phyloP scores from a whole-genome alignment of 2,797 vertebrate species.

The Chaetodon trifasciatus region DNA sequence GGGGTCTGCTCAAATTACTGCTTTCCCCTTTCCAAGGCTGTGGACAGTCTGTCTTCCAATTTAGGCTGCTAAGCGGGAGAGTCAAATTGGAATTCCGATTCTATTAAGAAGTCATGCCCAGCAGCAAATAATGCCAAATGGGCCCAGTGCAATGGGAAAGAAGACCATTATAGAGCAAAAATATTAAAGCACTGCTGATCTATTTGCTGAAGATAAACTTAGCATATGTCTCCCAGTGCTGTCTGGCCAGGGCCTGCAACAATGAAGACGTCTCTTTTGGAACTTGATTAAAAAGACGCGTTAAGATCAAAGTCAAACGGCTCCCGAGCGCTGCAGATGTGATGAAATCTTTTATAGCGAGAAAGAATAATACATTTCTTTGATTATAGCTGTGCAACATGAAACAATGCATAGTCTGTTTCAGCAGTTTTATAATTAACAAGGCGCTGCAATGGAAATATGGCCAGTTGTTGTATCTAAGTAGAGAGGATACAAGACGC shows the following conservation, averaged over 20 bases:
- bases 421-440: conserved; percentile 85
- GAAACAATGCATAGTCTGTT: conserved; percentile 77
- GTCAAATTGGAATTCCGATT: conserved; percentile 87
- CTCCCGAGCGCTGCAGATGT: conserved; percentile 74
- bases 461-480: conserved; percentile 53
- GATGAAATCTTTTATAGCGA: conserved; percentile 78
- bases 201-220: conserved; percentile 87
- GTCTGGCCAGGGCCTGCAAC: conserved; percentile 74
- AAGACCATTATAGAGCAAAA: conserved; percentile 83
- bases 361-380: conserved; percentile 74
- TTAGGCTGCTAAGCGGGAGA: conserved; percentile 83
- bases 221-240: conserved; percentile 83
- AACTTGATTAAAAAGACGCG: conserved; percentile 84
- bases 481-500: conserved; percentile 30
- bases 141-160: conserved; percentile 80
- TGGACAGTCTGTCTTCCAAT: conserved; percentile 84
- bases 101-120: conserved; percentile 86
- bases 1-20: conserved; percentile 79
- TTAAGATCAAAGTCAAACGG: conserved; percentile 82
- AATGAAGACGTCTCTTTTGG: conserved; percentile 81
- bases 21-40: conserved; percentile 78
- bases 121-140: conserved; percentile 86
- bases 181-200: conserved; percentile 84
- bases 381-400: conserved; percentile 76
- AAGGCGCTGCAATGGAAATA: conserved; percentile 57